Conservation (phyloP, 2,113 vertebrate species). For the Gobio gobio region DNA sequence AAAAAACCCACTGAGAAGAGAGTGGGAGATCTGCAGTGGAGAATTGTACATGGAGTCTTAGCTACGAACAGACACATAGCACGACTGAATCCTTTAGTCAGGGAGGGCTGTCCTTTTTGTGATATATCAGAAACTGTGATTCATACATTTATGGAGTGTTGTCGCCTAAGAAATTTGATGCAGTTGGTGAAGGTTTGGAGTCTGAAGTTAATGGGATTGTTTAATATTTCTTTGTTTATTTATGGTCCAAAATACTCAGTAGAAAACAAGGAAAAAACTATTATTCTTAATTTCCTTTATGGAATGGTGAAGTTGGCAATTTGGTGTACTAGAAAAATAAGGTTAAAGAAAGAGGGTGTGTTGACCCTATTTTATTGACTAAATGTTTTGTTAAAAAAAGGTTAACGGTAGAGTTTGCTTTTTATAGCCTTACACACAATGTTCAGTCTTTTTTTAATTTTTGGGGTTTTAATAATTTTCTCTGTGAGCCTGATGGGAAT, state of each 20-base stretch:
- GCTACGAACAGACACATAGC: background rate
- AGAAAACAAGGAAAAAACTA: background rate
- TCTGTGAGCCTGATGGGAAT: too few relatives aligned
- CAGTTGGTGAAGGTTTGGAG: background rate
- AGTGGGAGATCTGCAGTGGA: background rate
- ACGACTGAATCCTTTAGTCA: background rate
- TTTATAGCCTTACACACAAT: too few relatives aligned
- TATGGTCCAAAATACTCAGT: background rate
- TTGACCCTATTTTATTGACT: background rate
- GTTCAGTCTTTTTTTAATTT: too few relatives aligned
- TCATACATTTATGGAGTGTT: background rate
- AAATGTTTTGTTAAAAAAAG: background rate
- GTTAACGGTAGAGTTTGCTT: background rate
- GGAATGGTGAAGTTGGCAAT: constrained; percentile 11
- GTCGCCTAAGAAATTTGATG: background rate
- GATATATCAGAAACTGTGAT: background rate
- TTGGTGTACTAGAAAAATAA: background rate
- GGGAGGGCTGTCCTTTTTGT: background rate
- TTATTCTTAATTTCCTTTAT: background rate
- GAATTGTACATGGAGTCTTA: too few relatives aligned
- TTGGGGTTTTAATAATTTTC: too few relatives aligned
- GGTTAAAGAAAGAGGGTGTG: too few relatives aligned
- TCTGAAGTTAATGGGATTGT: background rate
- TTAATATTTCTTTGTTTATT: background rate
- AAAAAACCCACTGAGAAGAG: background rate